A percentile compares a stretch with the other conserved stretches of the same genome.
phyloP scores from a whole-genome alignment of 1,140 invertebrate species.

The Lepidurus couesii region DNA sequence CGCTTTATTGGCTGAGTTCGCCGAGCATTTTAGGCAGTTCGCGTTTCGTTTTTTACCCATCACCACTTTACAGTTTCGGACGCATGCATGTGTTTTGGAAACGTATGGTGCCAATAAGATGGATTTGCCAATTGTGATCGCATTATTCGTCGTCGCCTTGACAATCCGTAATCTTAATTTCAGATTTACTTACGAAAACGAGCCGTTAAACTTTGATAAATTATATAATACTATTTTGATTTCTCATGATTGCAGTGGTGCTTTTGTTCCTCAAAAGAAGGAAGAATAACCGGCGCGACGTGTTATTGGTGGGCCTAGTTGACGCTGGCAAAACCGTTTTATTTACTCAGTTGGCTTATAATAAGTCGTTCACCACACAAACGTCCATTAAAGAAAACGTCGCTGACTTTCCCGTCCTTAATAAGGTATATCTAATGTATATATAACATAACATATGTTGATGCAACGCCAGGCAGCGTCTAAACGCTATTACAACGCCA shows the following conservation, averaged over 20 bases:
- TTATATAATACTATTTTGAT: conserved; percentile 23
- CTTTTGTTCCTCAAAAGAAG: conserved; percentile 53
- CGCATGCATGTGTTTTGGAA: background rate
- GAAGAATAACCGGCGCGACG: conserved; percentile 52
- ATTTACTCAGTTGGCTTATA: conserved; percentile 64
- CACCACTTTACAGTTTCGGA: background rate
- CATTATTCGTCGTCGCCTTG: background rate
- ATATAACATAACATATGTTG: background rate
- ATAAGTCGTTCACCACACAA: conserved; percentile 65
- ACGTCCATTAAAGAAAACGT: conserved; percentile 81
- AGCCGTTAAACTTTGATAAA: too few species aligned
- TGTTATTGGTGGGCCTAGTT: conserved; percentile 73
- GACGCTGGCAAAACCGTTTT: conserved; percentile 82
- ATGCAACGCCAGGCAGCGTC: too few species aligned
- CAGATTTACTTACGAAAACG: background rate
- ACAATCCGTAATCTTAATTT: background rate
- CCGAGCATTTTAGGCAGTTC: background rate
- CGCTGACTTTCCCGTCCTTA: conserved; percentile 56
- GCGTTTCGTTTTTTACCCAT: background rate
- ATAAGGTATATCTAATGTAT: conserved; percentile 48
- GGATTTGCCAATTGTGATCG: background rate
- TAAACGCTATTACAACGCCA: too few species aligned
- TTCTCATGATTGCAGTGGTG: conserved; percentile 47
- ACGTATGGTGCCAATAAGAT: background rate
- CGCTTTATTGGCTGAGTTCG: background rate